Conservation (phyloP, 2,113 vertebrate genomes). For the Siniperca knerii region DNA sequence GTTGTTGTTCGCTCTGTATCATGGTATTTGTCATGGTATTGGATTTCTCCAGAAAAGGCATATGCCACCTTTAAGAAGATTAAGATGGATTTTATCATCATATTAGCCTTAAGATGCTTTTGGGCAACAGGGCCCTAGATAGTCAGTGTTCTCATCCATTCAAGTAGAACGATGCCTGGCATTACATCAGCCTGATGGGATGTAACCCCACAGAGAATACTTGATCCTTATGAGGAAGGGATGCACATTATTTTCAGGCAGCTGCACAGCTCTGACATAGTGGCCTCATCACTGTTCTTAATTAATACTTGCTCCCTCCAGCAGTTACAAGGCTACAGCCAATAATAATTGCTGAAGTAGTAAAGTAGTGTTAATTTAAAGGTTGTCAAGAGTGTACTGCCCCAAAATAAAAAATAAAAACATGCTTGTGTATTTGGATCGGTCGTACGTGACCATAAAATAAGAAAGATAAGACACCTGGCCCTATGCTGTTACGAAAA, state of each 20-base stretch:
- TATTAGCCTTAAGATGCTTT: not conserved
- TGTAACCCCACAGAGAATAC: not conserved
- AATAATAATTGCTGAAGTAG: not conserved
- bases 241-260: not conserved
- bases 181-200: not conserved
- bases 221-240: not conserved
- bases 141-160: not conserved
- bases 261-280: not conserved
- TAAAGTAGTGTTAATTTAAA: not conserved
- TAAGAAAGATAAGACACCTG: not conserved
- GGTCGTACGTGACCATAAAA: not conserved
- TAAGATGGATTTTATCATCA: not conserved
- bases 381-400: no score
- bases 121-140: not conserved
- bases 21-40: no score
- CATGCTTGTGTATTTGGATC: not conserved
- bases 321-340: not conserved
- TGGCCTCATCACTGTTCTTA: not conserved
- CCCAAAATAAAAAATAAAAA: not conserved
- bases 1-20: no score
- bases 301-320: not conserved
- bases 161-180: not conserved
- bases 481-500: not conserved
- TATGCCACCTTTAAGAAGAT: not conserved
- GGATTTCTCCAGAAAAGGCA: no score